Percentiles rank a stretch among this genome's conserved stretches.
These are phyloP conservation scores for Cephalopterus ornatus DNA, from an alignment of 2,113 vertebrate genomes.

Conservation along the genomic window DNA sequence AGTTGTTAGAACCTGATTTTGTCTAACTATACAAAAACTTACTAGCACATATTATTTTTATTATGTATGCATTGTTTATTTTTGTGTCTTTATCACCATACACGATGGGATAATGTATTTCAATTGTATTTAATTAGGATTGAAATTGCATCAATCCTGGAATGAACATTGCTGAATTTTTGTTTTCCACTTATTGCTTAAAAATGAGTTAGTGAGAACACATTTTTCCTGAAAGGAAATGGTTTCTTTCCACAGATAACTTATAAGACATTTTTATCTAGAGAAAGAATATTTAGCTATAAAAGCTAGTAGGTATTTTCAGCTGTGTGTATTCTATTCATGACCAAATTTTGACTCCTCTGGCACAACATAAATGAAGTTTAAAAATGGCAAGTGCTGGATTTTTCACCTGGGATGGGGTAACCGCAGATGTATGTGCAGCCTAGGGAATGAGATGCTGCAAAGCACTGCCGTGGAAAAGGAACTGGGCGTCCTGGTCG, in stretches of 20 bases:
- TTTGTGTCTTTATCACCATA: neutral
- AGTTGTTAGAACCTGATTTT: neutral
- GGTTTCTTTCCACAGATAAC: neutral
- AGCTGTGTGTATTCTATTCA: neutral
- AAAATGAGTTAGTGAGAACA: neutral
- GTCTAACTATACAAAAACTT: neutral
- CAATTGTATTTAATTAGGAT: neutral
- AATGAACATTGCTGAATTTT: neutral
- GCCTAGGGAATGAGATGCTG: neutral
- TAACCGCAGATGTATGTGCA: too few relatives aligned
- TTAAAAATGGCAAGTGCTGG: neutral
- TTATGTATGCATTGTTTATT: neutral
- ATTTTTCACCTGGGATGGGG: neutral
- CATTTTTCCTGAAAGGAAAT: neutral
- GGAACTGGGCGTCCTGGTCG: fast-evolving
- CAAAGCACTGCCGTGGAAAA: neutral
- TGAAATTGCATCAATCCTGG: neutral
- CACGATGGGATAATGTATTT: neutral
- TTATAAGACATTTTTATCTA: neutral
- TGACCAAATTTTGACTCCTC: neutral
- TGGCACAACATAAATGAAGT: neutral
- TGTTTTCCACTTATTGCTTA: neutral
- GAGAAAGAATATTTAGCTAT: neutral
- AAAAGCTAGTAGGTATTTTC: neutral
- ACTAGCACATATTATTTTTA: neutral